Conservation (phyloP, 2,888 invertebrate species). For the Amiota minor region DNA sequence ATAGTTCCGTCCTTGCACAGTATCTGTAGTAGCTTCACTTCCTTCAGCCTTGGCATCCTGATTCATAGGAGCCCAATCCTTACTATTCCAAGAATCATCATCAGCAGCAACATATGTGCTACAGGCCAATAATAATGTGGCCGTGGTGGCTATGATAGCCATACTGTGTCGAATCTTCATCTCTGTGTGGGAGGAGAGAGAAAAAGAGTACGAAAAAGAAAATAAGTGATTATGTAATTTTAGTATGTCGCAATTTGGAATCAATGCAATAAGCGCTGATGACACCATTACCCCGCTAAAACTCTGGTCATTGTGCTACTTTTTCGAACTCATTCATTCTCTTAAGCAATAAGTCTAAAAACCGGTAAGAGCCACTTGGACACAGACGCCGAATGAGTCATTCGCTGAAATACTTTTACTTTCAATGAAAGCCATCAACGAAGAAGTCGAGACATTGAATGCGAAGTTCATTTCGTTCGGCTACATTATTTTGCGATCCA, state of each 20-base stretch:
- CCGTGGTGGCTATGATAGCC: slow-evolving; percentile 44
- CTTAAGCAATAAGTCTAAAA: slow-evolving; percentile 44
- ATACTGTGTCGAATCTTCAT: slow-evolving; percentile 57
- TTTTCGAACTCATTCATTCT: slow-evolving; percentile 38
- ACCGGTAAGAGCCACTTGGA: slow-evolving; percentile 46
- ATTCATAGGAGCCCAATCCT: slow-evolving; percentile 61
- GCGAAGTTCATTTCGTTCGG: slow-evolving; percentile 16
- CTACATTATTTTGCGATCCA: slow-evolving; percentile 28
- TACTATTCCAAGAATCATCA: slow-evolving; percentile 58
- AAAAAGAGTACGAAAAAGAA: slow-evolving; percentile 17
- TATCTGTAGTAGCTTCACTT: slow-evolving; percentile 46
- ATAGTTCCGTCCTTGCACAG: slow-evolving; percentile 67
- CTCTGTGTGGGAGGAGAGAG: slow-evolving; percentile 33
- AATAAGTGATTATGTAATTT: slow-evolving; percentile 41
- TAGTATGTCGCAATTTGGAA: neutral
- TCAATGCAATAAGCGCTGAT: slow-evolving; percentile 30
- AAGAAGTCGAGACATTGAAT: slow-evolving; percentile 6
- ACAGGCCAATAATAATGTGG: slow-evolving; percentile 50
- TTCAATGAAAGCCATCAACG: slow-evolving; percentile 66
- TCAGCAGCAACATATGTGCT: slow-evolving; percentile 41
- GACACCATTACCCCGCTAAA: slow-evolving; percentile 59
- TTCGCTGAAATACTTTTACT: slow-evolving; percentile 66
- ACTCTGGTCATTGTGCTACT: slow-evolving; percentile 69
- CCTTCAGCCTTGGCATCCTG: slow-evolving; percentile 49
- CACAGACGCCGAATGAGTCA: slow-evolving; percentile 51